Evolutionary conservation across 2,888 invertebrate genomes (phyloP).

Genomic region (Elegia similella): DNA sequence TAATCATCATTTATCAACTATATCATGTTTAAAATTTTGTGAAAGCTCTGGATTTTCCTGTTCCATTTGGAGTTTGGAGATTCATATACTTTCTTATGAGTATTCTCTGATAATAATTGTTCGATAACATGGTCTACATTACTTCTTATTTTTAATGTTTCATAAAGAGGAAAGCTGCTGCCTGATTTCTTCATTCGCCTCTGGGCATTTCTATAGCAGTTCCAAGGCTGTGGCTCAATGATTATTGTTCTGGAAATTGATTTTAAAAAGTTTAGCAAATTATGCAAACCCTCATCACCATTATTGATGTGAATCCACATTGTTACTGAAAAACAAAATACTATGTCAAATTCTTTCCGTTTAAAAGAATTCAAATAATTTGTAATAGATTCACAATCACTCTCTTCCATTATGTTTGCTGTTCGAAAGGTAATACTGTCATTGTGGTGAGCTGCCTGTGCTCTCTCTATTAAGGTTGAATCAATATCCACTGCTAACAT

Average conservation of each 20-base stretch:
- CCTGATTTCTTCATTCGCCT: slow-evolving; percentile 85
- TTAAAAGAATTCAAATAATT: slow-evolving; percentile 67
- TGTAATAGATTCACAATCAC: slow-evolving; percentile 54
- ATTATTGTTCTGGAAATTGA: slow-evolving; percentile 80
- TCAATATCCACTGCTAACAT: slow-evolving; percentile 90
- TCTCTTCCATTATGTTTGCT: slow-evolving; percentile 81
- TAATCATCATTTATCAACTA: slow-evolving; percentile 5
- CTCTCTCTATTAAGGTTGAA: slow-evolving; percentile 84
- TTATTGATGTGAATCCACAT: slow-evolving; percentile 96
- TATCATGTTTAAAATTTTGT: slow-evolving; percentile 32
- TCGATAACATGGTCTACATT: slow-evolving; percentile 84
- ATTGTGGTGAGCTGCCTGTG: slow-evolving; percentile 74
- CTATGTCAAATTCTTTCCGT: slow-evolving; percentile 82
- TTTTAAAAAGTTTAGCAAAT: slow-evolving; percentile 83
- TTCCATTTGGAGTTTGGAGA: slow-evolving; percentile 85
- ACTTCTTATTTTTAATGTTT: slow-evolving; percentile 81
- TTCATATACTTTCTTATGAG: slow-evolving; percentile 78
- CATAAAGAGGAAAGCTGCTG: slow-evolving; percentile 82
- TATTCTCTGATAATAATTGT: slow-evolving; percentile 67
- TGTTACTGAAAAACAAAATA: slow-evolving; percentile 91
- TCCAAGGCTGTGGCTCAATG: slow-evolving; percentile 93
- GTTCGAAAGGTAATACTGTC: slow-evolving; percentile 78
- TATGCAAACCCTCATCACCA: slow-evolving; percentile 86
- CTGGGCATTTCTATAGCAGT: slow-evolving; percentile 89
- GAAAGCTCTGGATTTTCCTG: slow-evolving; percentile 85